Conservation (phyloP, 2,888 invertebrate species). For the Clistopyga incitator region DNA sequence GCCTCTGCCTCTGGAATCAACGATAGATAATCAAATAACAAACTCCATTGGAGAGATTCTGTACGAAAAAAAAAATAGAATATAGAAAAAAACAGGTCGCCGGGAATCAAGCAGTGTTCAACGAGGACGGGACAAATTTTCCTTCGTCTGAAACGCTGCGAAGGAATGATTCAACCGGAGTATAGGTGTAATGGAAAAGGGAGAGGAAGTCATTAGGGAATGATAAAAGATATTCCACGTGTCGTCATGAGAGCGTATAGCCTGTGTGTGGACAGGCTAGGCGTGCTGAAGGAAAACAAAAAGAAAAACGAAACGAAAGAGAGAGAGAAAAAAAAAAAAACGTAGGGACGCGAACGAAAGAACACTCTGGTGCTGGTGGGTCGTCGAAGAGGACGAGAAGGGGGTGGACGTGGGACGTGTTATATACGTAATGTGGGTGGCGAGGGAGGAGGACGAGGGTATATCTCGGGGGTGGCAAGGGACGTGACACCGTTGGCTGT, state of each 20-base stretch:
- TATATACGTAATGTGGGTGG: slow-evolving; percentile 65
- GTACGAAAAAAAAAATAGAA: background rate
- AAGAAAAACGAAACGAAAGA: too few species aligned
- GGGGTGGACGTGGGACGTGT: slow-evolving; percentile 63
- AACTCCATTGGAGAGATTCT: background rate
- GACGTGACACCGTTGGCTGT: slow-evolving; percentile 66
- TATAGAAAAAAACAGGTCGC: background rate
- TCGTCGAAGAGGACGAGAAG: slow-evolving; percentile 42
- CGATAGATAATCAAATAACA: background rate
- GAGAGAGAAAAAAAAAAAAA: too few species aligned
- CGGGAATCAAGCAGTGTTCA: background rate
- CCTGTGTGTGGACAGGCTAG: slow-evolving; percentile 28
- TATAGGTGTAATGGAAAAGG: background rate
- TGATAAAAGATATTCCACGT: slow-evolving; percentile 54
- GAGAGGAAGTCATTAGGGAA: slow-evolving; percentile 53
- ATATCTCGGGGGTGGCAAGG: slow-evolving; percentile 62
- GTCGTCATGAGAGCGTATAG: slow-evolving; percentile 4
- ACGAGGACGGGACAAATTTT: background rate
- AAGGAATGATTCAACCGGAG: background rate
- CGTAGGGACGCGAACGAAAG: slow-evolving; percentile 42
- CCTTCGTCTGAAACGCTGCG: background rate
- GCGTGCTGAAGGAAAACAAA: slow-evolving; percentile 39
- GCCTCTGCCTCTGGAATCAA: background rate
- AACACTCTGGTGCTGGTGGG: slow-evolving; percentile 18
- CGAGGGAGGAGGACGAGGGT: slow-evolving; percentile 43